These are phyloP conservation scores for Chouioia cunea DNA, from an alignment of 2,888 invertebrate genomes.

Conservation along the genomic window DNA sequence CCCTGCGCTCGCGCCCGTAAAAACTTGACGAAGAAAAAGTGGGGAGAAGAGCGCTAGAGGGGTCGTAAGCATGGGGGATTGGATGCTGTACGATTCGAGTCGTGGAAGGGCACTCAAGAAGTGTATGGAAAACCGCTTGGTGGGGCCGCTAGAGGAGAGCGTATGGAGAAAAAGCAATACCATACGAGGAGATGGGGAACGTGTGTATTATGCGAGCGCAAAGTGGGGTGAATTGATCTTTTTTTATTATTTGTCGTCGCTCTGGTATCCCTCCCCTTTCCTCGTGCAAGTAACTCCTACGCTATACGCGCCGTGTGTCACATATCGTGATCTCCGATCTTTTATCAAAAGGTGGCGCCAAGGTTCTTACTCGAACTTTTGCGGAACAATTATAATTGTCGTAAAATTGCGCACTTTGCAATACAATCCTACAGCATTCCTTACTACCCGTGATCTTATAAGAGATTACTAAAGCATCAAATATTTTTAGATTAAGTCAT, in stretches of 20 bases:
- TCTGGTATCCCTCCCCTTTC: constrained; percentile 35
- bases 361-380: constrained; percentile 32
- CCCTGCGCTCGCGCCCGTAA: not conserved
- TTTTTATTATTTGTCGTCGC: constrained; percentile 38
- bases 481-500: too few relatives aligned
- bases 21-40: not conserved
- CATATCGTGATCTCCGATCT: constrained; percentile 49
- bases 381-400: too few relatives aligned
- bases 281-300: not conserved
- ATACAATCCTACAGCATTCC: too few relatives aligned
- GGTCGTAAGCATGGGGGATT: not conserved
- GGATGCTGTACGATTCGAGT: constrained; percentile 8
- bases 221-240: constrained; percentile 56
- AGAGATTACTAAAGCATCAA: too few relatives aligned
- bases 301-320: constrained; percentile 4
- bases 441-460: too few relatives aligned
- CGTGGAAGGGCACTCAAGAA: constrained; percentile 17
- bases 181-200: constrained; percentile 30
- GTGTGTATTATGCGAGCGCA: constrained; percentile 28
- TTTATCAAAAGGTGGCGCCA: constrained; percentile 60
- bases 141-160: constrained; percentile 14
- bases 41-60: not conserved
- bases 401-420: too few relatives aligned
- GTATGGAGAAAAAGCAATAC: constrained; percentile 30
- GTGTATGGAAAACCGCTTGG: constrained; percentile 10